These are phyloP conservation scores for Hycleus phaleratus DNA, from an alignment of 1,140 invertebrate species.

Conservation along the genomic window DNA sequence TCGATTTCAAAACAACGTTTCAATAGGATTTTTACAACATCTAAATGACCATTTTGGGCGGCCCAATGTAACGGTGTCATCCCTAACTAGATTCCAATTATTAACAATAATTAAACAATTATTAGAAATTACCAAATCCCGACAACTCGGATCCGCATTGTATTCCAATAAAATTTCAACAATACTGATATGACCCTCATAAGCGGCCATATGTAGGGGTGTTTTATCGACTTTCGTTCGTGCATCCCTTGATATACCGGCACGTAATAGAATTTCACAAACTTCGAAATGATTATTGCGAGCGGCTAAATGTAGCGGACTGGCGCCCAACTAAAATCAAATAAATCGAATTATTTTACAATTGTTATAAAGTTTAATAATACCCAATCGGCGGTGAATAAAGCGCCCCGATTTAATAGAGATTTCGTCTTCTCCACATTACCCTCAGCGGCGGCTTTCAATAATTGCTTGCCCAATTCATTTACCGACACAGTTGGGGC, in stretches of 20 bases:
- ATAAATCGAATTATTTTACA: neutral
- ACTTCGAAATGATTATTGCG: conserved; percentile 74
- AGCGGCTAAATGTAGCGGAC: conserved; percentile 79
- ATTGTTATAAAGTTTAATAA: neutral
- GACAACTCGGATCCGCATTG: conserved; percentile 68
- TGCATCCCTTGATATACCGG: conserved; percentile 79
- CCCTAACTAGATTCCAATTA: conserved; percentile 51
- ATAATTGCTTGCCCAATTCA: conserved; percentile 74
- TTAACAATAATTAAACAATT: conserved; percentile 3
- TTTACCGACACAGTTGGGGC: conserved; percentile 24
- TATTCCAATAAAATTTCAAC: conserved; percentile 68
- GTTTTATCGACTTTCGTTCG: conserved; percentile 90
- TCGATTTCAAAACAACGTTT: conserved; percentile 62
- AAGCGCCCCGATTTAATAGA: conserved; percentile 80
- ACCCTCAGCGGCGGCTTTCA: conserved; percentile 70
- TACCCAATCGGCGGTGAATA: conserved; percentile 90
- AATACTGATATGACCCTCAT: conserved; percentile 74
- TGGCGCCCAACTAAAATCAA: conserved; percentile 68
- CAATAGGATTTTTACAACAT: conserved; percentile 62
- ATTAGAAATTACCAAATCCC: conserved; percentile 66
- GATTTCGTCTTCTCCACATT: conserved; percentile 67
- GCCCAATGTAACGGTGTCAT: conserved; percentile 96
- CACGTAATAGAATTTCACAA: conserved; percentile 71
- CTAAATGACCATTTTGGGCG: conserved; percentile 70
- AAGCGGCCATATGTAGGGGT: conserved; percentile 78